Evolutionary conservation across 1,140 invertebrate genomes (phyloP).

Genomic region (Ridgeia piscesae): DNA sequence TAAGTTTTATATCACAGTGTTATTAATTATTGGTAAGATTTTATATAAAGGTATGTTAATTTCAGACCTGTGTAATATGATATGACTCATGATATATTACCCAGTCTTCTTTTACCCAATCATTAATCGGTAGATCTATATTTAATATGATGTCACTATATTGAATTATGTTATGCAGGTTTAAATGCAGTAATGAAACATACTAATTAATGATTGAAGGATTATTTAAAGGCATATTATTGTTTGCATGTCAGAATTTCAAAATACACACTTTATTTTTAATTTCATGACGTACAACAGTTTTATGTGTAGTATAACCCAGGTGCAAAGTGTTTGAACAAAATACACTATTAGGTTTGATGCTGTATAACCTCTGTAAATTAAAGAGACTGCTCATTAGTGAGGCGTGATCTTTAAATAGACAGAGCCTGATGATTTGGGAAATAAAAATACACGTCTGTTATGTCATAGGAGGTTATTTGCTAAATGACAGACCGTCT

Average conservation of each 20-base stretch:
- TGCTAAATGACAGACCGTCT: too few relatives aligned
- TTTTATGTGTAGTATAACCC: background rate
- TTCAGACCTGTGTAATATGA: background rate
- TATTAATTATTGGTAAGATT: background rate
- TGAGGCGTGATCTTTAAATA: background rate
- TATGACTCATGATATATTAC: background rate
- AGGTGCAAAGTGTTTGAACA: background rate
- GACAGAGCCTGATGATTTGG: background rate
- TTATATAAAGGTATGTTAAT: background rate
- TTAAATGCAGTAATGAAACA: background rate
- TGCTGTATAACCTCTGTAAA: background rate
- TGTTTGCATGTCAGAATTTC: background rate
- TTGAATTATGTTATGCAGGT: background rate
- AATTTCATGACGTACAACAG: background rate
- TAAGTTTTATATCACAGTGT: background rate
- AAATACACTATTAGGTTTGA: background rate
- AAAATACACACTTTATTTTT: background rate
- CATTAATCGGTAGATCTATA: background rate
- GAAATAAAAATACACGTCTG: background rate
- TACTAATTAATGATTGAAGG: too few relatives aligned
- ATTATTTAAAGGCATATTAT: background rate
- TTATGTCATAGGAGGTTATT: background rate
- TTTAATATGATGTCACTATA: background rate
- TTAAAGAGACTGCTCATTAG: background rate
- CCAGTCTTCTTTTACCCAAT: background rate